Percentiles rank a stretch among this genome's conserved stretches.
Evolutionary conservation across 1,140 invertebrate species (phyloP).

Genomic region (Sarcophaga peregrina): DNA sequence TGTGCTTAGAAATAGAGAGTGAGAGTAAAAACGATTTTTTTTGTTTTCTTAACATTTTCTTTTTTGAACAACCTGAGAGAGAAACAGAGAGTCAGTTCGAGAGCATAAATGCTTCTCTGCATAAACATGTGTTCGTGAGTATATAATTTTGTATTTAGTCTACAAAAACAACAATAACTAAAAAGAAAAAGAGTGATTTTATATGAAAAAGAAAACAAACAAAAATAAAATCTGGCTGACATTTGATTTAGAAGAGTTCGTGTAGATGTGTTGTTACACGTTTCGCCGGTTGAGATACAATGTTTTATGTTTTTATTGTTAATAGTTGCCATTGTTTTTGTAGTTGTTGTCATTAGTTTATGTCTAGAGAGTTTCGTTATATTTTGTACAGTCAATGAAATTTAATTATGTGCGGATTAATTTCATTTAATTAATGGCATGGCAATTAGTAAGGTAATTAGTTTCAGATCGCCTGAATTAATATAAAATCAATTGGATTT

Average conservation of each 20-base stretch:
- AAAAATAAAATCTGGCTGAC: not conserved
- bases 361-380: not conserved
- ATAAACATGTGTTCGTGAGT: not conserved
- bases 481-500: too few relatives aligned
- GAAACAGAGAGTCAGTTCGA: too few relatives aligned
- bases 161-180: not conserved
- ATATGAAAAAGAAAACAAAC: not conserved
- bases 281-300: slow-evolving; percentile 39
- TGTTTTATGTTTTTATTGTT: slow-evolving; percentile 23
- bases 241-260: slow-evolving; percentile 31
- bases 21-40: slow-evolving; percentile 1
- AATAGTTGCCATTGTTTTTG: not conserved
- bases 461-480: too few relatives aligned
- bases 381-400: not conserved
- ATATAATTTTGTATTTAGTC: not conserved
- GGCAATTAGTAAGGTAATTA: too few relatives aligned
- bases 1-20: slow-evolving; percentile 16
- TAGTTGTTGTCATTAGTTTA: not conserved
- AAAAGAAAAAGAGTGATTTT: not conserved
- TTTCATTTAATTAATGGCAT: too few relatives aligned
- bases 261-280: slow-evolving; percentile 33
- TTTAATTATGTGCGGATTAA: not conserved
- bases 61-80: too few relatives aligned
- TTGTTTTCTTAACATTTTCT: too few relatives aligned
- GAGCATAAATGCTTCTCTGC: not conserved